These are phyloP conservation scores for Melieria omissa DNA, from an alignment of 2,888 invertebrate species.

Conservation along the genomic window DNA sequence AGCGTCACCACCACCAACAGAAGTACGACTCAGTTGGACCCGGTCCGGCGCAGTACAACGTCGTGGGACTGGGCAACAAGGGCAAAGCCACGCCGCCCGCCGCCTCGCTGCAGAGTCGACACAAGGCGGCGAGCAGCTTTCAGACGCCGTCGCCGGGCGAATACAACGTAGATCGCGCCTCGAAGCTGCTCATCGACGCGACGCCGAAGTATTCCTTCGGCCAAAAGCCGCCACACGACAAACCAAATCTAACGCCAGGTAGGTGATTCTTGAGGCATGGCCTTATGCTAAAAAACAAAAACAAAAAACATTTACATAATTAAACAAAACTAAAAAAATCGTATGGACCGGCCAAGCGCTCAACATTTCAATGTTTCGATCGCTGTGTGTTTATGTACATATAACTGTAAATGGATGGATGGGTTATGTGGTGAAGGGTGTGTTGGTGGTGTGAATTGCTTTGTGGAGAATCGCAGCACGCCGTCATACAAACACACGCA, in stretches of 20 bases:
- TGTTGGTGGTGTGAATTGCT: too few relatives aligned
- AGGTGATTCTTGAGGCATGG: conserved; percentile 48
- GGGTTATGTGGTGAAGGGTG: too few relatives aligned
- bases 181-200: conserved; percentile 65
- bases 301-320: background rate
- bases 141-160: conserved; percentile 90
- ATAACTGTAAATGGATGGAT: too few relatives aligned
- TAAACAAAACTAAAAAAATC: background rate
- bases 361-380: too few relatives aligned
- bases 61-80: conserved; percentile 85
- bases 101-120: conserved; percentile 82
- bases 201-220: conserved; percentile 82
- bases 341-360: too few relatives aligned
- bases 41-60: conserved; percentile 91
- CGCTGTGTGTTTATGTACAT: too few relatives aligned
- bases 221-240: conserved; percentile 73
- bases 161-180: conserved; percentile 82
- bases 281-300: background rate
- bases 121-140: conserved; percentile 60
- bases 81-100: conserved; percentile 83
- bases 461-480: too few relatives aligned
- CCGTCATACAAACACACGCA: too few relatives aligned
- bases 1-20: conserved; percentile 69
- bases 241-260: conserved; percentile 77
- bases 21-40: conserved; percentile 74